Base-by-base conservation (phyloP, 2,888 invertebrate genomes). In the Pseudococcus jackbeardsleyi region DNA sequence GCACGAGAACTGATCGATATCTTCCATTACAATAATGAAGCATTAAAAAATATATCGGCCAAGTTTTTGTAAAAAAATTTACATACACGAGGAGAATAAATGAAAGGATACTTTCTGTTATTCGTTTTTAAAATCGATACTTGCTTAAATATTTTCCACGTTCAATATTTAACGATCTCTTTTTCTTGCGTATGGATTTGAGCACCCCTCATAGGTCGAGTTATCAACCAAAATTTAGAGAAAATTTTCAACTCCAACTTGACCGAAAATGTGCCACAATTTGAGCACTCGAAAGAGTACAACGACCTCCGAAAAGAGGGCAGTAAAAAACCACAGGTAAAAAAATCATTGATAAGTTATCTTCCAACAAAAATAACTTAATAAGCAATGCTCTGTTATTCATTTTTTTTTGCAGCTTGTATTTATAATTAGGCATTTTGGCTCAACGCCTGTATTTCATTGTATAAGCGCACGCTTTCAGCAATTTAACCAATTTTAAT, bases 1-100 rank as follows among this genome's bases (percentile, higher is more conserved):
- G 79, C 79, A 82, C 46, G 79, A 82, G 46, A 82, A 82, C 79
- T 82, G 79, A 82, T 82, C 79, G 79, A 82, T 82, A 82, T 46
- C 79, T 77, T 82, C 79, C 79, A 82, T 82, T 82, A 82, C 39
- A 82, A 82, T 82, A 82, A 82, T 82, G 79, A 82, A 82, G 19
- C 46, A 82, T 79, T 72, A 26, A 72, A 42, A 68, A 68, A 68
- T 17, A 72, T 72, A 72, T 72, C 72, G 72, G 33, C 72, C 15
- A 64, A 64, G 64, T 72, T 72, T 26, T 33, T 3, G 7, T 33
- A 33, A 72, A 72, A 59, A 82, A 82, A 82, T 46, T 42, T 82
- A 82, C 46, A 82, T 19, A 22, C 17, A 42, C 79, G 42, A 15
- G 19, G 19, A 82, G n/a, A 15, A 46, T 33, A 17, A 33, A 72